phyloP scores from a whole-genome alignment of 2,797 vertebrate species.

The Manis pentadactyla region DNA sequence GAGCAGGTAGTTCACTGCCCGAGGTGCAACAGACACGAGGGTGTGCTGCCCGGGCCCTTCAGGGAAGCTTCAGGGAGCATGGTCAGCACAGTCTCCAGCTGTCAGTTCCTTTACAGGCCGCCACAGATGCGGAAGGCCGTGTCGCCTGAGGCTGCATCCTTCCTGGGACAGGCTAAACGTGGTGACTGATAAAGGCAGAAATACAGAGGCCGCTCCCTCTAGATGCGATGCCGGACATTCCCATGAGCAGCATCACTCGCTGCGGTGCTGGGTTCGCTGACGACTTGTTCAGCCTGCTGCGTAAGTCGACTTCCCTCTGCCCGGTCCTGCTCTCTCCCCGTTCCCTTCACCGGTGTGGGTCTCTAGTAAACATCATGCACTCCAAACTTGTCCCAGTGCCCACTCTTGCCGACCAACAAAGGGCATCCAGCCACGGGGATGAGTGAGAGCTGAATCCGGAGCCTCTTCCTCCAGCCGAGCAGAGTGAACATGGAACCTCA shows the following conservation, averaged over 20 bases:
- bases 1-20: background rate
- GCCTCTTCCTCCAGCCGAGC: background rate
- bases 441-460: background rate
- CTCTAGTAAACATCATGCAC: background rate
- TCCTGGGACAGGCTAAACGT: background rate
- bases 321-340: background rate
- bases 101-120: background rate
- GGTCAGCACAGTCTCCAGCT: background rate
- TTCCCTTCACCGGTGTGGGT: background rate
- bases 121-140: background rate
- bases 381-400: background rate
- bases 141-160: background rate
- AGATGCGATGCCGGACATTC: background rate
- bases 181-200: background rate
- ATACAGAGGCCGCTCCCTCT: background rate
- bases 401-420: background rate
- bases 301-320: background rate
- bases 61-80: background rate
- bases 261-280: background rate
- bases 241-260: too few species aligned
- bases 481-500: background rate
- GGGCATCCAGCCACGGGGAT: background rate
- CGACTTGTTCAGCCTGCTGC: background rate
- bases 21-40: background rate
- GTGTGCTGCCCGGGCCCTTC: background rate